Evolutionary conservation across 2,797 vertebrate genomes (phyloP), one percentile per base, ranked within the genome.

Genomic region (Periparus ater): DNA sequence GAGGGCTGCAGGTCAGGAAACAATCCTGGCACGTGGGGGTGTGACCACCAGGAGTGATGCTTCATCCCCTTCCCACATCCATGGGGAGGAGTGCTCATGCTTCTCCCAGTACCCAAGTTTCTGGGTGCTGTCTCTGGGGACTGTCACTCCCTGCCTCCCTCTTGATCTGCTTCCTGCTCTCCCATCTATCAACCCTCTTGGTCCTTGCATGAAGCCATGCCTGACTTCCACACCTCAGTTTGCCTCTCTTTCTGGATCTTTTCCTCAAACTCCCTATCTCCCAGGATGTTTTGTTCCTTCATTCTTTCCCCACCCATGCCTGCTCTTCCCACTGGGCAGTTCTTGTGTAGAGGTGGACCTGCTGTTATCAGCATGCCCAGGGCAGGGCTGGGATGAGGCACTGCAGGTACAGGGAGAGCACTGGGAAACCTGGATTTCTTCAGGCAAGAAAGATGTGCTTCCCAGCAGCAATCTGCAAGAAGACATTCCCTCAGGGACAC

Each of bases 21-120:
- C 29, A 61, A 8, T 77, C 54, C 54, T 67, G n/a, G 60, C 58
- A 29, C 7, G 3, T 20, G 34, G 67, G 70, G 70, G 11, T 53
- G 36, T 82, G 83, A 81, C 68, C 85, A 38, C 38, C n/a, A 65
- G 61, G 21, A 45, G 12, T 23, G 57, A 55, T 40, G 34, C 38
- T 66, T 62, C 48, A 48, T 19, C 17, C 34, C 5, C 29, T 65
- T 65, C 62, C 57, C 57, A 67, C 29, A 48, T 53, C 38, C 27
- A 11, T 0, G 2, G 38, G 38, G 29, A 51, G 58, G 54, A 80
- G 34, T 15, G 22, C 30, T 34, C 1, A 0, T 40, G 36, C 22
- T 44, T 81, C 40, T 36, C 32, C 71, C 6, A 9, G 19, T 21
- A 29, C 29, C 23, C 26, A 62, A 25, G 8, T 85, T 36, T 48